A percentile compares a stretch with the other conserved stretches of the same genome.
Evolutionary conservation across 2,113 vertebrate genomes (phyloP).

Genomic region (Polypterus senegalus): DNA sequence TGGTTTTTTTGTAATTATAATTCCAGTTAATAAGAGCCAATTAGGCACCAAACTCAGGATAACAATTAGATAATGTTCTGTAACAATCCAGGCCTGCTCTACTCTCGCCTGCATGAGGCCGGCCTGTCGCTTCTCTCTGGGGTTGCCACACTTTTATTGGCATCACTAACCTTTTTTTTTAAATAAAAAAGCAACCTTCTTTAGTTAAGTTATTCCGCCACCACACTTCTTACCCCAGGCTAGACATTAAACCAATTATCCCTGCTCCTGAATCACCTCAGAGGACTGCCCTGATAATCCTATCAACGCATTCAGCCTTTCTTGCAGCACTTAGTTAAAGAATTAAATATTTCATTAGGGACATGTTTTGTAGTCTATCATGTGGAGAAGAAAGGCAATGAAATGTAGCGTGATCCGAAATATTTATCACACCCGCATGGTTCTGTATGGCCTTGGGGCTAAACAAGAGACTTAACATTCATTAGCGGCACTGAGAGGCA

Average conservation of each 20-base stretch:
- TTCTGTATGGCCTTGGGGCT: conserved; percentile 20
- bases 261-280: conserved; percentile 67
- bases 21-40: too few species aligned
- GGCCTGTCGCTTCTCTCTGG: too few species aligned
- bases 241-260: conserved; percentile 66
- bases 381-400: conserved; percentile 21
- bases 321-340: conserved; percentile 52
- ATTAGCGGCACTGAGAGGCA: conserved; percentile 24
- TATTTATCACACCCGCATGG: conserved; percentile 17
- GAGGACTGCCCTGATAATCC: conserved; percentile 62
- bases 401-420: conserved; percentile 23
- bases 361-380: conserved; percentile 41
- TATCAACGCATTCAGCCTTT: conserved; percentile 65
- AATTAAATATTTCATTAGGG: conserved; percentile 67
- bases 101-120: too few species aligned
- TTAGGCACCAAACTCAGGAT: too few species aligned
- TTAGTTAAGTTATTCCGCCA: not conserved
- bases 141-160: too few species aligned
- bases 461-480: conserved; percentile 25
- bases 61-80: too few species aligned
- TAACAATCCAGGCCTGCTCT: too few species aligned
- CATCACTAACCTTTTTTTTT: too few species aligned
- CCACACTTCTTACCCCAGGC: conserved; percentile 3
- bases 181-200: too few species aligned
- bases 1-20: too few species aligned